phyloP scores from a whole-genome alignment of 1,140 invertebrate genomes.

The Macrostomum lignano region DNA sequence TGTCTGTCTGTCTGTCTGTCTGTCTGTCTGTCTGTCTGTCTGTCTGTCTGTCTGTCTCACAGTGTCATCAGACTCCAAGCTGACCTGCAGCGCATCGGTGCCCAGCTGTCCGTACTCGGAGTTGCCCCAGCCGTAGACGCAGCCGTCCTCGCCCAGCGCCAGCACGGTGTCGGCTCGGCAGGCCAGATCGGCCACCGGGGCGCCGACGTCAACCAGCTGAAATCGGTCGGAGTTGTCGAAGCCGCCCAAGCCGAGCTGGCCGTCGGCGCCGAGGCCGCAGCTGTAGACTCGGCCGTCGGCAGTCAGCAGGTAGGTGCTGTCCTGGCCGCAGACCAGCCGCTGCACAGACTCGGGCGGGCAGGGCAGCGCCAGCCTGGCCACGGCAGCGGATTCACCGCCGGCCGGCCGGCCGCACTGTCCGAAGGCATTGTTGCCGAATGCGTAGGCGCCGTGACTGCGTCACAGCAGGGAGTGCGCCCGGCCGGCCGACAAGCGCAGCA shows the following conservation, averaged over 20 bases:
- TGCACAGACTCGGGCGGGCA: too few relatives aligned
- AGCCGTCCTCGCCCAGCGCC: conserved; percentile 60
- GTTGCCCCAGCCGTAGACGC: conserved; percentile 87
- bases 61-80: too few relatives aligned
- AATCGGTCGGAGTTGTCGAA: conserved; percentile 34
- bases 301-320: conserved; percentile 51
- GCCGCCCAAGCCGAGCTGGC: conserved; percentile 56
- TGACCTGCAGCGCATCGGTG: too few relatives aligned
- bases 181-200: conserved; percentile 48
- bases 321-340: conserved; percentile 55
- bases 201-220: conserved; percentile 10
- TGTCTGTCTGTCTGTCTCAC: too few relatives aligned
- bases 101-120: conserved; percentile 61
- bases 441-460: too few relatives aligned
- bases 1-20: too few relatives aligned
- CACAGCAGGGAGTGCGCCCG: too few relatives aligned
- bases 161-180: conserved; percentile 55
- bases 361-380: too few relatives aligned
- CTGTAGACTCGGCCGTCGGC: conserved; percentile 48
- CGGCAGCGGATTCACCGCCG: too few relatives aligned
- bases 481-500: too few relatives aligned
- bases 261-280: conserved; percentile 75
- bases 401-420: conserved; percentile 66
- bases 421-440: conserved; percentile 64
- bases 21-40: too few relatives aligned